Evolutionary conservation across 2,797 vertebrate species (phyloP).

Genomic region (Acridotheres tristis): DNA sequence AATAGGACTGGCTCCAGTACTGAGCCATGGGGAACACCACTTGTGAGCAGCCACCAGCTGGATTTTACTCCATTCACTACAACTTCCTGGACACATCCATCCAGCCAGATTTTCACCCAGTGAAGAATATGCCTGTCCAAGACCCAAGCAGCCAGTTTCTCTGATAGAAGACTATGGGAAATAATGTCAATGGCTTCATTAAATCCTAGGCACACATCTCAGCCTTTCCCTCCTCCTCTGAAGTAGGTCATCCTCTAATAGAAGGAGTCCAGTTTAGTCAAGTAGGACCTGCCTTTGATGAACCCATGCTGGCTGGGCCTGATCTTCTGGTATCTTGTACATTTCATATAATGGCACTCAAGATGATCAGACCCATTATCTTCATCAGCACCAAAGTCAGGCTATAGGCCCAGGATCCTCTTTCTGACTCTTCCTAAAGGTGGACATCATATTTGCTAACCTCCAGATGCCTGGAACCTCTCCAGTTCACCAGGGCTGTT

Average conservation of each 20-base stretch:
- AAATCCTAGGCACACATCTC: not conserved
- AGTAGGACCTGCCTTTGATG: no score
- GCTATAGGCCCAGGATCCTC: not conserved
- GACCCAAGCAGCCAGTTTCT: not conserved
- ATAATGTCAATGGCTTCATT: not conserved
- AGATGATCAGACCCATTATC: not conserved
- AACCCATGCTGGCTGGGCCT: fast-evolving
- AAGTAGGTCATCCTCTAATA: no score
- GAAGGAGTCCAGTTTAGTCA: not conserved
- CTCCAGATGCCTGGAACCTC: not conserved
- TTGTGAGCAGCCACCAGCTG: not conserved
- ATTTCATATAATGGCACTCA: no score
- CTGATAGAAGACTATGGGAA: not conserved
- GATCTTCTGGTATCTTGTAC: not conserved
- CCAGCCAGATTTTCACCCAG: not conserved
- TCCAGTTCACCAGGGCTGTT: not conserved
- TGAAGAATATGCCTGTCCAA: not conserved
- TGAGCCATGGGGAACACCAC: not conserved
- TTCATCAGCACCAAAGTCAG: not conserved
- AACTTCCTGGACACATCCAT: not conserved
- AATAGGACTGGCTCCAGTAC: not conserved
- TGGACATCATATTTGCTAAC: not conserved
- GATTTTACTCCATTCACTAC: not conserved
- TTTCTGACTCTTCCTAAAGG: not conserved
- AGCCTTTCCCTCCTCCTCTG: not conserved